Conservation (phyloP, 2,888 invertebrate genomes). For the Nasonia oneida region DNA sequence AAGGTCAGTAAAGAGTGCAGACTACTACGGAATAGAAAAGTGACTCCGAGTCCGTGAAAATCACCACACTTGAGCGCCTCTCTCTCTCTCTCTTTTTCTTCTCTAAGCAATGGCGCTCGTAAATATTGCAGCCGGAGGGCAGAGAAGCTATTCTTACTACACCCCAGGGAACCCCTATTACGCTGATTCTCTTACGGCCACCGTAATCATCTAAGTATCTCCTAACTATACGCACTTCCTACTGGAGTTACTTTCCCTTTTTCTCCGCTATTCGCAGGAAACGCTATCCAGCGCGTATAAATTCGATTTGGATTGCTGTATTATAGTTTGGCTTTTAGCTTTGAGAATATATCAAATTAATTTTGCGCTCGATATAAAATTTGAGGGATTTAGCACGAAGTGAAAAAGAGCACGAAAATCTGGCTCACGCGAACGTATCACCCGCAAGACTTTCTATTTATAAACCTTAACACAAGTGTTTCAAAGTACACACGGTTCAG, state of each 20-base stretch:
- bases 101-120: constrained; percentile 73
- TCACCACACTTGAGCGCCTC: constrained; percentile 71
- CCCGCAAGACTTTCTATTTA: constrained; percentile 31
- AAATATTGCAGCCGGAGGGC: constrained; percentile 73
- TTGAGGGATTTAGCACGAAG: not conserved
- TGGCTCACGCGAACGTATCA: not conserved
- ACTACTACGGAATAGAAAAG: not conserved
- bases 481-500: constrained; percentile 6
- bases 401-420: not conserved
- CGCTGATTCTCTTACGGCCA: constrained; percentile 73
- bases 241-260: not conserved
- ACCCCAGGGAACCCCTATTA: constrained; percentile 77
- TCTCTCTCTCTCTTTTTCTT: not conserved
- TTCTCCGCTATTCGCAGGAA: not conserved
- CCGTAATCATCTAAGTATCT: constrained; percentile 77
- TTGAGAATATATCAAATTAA: not conserved
- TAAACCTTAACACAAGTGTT: constrained; percentile 41
- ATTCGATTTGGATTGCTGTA: not conserved
- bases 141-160: constrained; percentile 68
- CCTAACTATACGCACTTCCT: constrained; percentile 58
- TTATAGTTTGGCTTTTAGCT: no score
- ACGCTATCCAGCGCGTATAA: not conserved
- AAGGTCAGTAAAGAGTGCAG: not conserved
- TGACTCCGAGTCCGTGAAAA: constrained; percentile 66
- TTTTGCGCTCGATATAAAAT: not conserved